Evolutionary conservation across 2,113 vertebrate species (phyloP).

Genomic region (Micronycteris hirsuta): DNA sequence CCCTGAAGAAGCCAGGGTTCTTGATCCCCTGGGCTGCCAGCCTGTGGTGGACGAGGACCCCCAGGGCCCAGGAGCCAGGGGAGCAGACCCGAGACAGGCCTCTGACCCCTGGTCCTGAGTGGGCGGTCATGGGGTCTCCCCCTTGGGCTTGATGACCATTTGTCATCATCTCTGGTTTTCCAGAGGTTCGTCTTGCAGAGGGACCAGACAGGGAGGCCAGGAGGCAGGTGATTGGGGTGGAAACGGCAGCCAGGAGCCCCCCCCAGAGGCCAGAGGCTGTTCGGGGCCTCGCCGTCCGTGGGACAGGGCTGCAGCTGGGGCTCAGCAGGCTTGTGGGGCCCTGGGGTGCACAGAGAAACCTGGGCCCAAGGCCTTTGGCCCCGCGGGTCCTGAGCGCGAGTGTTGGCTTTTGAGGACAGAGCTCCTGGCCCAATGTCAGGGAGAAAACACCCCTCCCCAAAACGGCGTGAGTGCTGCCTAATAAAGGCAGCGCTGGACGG

Average conservation of each 20-base stretch:
- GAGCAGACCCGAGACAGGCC: not conserved
- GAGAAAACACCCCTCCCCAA: constrained; percentile 81
- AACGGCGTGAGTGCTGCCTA: constrained; percentile 82
- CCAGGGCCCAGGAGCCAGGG: not conserved
- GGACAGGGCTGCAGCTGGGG: not conserved
- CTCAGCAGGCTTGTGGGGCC: not conserved
- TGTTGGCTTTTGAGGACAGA: constrained; percentile 61
- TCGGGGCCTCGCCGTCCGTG: rapidly evolving
- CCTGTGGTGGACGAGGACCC: not conserved
- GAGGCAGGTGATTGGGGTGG: not conserved
- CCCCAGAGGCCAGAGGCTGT: rapidly evolving
- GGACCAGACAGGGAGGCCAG: not conserved
- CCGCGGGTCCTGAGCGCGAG: constrained; percentile 18
- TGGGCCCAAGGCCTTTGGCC: not conserved
- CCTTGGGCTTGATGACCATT: not conserved
- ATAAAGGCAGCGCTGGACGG: constrained; percentile 84
- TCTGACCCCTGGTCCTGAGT: not conserved
- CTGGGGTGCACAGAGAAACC: not conserved
- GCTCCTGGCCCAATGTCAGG: constrained; percentile 74
- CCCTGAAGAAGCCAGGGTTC: not conserved
- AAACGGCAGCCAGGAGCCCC: rapidly evolving
- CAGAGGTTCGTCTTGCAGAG: not conserved
- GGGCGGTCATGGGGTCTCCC: rapidly evolving
- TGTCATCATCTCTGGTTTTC: not conserved
- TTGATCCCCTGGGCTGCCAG: not conserved